Evolutionary conservation across 2,888 invertebrate species (phyloP), one percentile per base, ranked within the genome.

Genomic region (Alcis repandata): DNA sequence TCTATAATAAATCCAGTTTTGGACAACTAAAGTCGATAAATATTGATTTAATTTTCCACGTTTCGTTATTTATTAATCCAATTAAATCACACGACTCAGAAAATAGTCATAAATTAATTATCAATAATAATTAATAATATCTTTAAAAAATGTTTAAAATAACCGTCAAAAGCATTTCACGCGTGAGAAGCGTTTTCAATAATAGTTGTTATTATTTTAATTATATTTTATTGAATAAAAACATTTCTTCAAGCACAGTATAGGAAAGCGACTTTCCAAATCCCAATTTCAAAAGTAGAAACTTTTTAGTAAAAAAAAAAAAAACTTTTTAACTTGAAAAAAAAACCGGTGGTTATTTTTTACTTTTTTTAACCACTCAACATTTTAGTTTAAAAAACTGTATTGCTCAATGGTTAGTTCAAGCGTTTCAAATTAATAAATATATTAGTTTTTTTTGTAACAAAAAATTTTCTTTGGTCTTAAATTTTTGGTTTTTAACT

Each of bases 141-240:
- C 22, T 7, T 7, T 11, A n/a, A 7, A 56, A 58, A 41, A 20
- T 59, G 41, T 45, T 43, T 49, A 58, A 13, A 58, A 48, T 11
- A 63, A 70, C 67, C 60, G 68, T 86, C 91, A 91, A 91, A 83
- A 92, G 91, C 91, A 92, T 91, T 91, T 90, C 91, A 88, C 82
- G 74, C 22, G 71, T 79, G 78, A 82, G 78, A 83, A 84, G 86
- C 84, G 73, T 76, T 13, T 63, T 79, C 72, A 85, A 81, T 87
- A 85, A 84, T 74, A 80, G 67, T 68, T 69, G 69, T 22, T 43
- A 38, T 63, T 69, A 73, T 79, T 73, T 58, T 78, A 76, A 48
- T 78, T 78, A 78, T 76, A 78, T 80, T 85, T 84, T 76, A 79
- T 79, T 79, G 71, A 77, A 77, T 79, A 79, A 85, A 86, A 83